Evolutionary conservation across 2,113 vertebrate species (phyloP).

Genomic region (Hyperoodon ampullatus): DNA sequence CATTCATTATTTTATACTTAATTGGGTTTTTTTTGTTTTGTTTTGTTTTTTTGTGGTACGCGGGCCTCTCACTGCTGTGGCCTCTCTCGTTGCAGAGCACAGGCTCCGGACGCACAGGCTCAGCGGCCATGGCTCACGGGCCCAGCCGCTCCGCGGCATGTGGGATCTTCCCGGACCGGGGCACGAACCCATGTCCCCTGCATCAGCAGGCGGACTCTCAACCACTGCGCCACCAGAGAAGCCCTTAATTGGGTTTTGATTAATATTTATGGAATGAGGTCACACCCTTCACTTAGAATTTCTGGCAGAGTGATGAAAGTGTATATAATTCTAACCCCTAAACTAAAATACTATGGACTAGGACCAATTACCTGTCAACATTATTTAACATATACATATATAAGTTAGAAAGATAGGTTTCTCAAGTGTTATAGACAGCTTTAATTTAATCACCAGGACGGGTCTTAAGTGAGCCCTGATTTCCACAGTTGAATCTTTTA

Average conservation of each 20-base stretch:
- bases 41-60: no score
- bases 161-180: no score
- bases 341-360: not conserved
- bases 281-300: conserved; percentile 44
- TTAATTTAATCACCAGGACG: not conserved
- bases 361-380: conserved; percentile 13
- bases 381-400: not conserved
- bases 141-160: no score
- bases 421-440: not conserved
- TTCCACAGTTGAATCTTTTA: conserved; percentile 24
- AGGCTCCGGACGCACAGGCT: no score
- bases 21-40: no score
- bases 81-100: no score
- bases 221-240: no score
- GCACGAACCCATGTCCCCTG: no score
- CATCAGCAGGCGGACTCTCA: no score
- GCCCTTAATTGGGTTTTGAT: conserved; percentile 59
- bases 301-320: conserved; percentile 30
- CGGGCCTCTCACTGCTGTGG: no score
- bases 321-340: conserved; percentile 1
- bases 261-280: conserved; percentile 40
- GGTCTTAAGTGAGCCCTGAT: not conserved
- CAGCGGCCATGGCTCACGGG: no score
- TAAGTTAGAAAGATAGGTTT: not conserved
- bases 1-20: conserved; percentile 46